These are phyloP conservation scores for Ophion ellenae DNA, from an alignment of 2,888 invertebrate species.

Conservation along the genomic window DNA sequence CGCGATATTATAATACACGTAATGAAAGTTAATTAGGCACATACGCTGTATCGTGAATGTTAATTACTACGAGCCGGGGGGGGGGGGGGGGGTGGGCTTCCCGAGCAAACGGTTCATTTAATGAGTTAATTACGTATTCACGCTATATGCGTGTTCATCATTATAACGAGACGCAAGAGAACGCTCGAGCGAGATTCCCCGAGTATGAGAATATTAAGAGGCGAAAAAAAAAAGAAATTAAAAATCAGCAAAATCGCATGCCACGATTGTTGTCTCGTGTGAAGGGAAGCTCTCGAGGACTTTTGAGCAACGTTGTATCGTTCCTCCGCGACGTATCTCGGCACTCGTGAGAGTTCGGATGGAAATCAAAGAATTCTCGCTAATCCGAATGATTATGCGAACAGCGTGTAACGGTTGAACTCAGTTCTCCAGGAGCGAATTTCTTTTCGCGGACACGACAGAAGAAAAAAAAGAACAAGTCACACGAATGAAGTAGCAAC, in stretches of 20 bases:
- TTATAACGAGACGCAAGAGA: neutral
- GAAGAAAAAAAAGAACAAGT: neutral
- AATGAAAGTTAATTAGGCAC: slow-evolving; percentile 38
- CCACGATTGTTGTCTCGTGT: slow-evolving; percentile 62
- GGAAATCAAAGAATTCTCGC: slow-evolving; percentile 16
- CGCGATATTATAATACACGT: slow-evolving; percentile 33
- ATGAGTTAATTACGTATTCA: slow-evolving; percentile 56
- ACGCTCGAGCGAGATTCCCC: slow-evolving; percentile 39
- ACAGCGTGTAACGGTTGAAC: neutral
- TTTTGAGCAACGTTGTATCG: slow-evolving; percentile 21
- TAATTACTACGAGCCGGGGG: neutral
- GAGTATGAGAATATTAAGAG: neutral
- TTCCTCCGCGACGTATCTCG: slow-evolving; percentile 16
- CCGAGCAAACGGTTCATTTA: slow-evolving; percentile 56
- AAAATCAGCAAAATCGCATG: slow-evolving; percentile 50
- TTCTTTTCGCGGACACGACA: slow-evolving; percentile 37
- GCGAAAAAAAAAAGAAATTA: slow-evolving; percentile 17
- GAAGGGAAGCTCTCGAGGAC: slow-evolving; percentile 58
- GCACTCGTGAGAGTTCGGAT: neutral
- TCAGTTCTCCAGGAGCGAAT: neutral
- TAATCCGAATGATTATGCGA: slow-evolving; percentile 17
- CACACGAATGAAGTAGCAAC: slow-evolving; percentile 7
- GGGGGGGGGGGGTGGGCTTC: neutral
- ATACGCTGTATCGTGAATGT: slow-evolving; percentile 14
- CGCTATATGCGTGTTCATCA: slow-evolving; percentile 6